phyloP scores from a whole-genome alignment of 2,888 invertebrate genomes.

The Halictus ligatus region DNA sequence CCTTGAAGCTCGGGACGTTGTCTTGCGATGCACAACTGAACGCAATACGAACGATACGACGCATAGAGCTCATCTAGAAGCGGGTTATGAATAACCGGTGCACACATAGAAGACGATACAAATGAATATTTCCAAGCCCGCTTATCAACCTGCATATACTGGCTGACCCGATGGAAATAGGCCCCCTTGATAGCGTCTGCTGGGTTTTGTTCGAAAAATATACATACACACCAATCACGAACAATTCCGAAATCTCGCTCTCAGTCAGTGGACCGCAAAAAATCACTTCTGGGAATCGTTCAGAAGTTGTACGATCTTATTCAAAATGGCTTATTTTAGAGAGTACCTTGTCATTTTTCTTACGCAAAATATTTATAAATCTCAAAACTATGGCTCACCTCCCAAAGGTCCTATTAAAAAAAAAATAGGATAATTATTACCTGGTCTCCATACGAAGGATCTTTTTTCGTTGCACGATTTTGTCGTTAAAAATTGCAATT shows the following conservation, averaged over 20 bases:
- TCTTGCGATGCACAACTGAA: slow-evolving; percentile 54
- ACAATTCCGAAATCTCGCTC: neutral
- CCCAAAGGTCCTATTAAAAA: too few relatives aligned
- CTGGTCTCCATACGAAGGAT: too few relatives aligned
- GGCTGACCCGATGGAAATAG: neutral
- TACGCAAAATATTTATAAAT: too few relatives aligned
- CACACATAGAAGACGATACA: slow-evolving; percentile 56
- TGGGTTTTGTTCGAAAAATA: neutral
- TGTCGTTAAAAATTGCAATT: too few relatives aligned
- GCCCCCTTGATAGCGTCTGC: neutral
- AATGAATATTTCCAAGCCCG: slow-evolving; percentile 65
- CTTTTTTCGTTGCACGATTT: too few relatives aligned
- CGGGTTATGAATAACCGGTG: slow-evolving; percentile 71
- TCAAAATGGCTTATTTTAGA: too few relatives aligned
- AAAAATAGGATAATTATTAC: too few relatives aligned
- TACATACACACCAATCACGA: neutral
- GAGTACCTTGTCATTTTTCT: too few relatives aligned
- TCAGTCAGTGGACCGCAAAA: too few relatives aligned
- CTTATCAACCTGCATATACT: neutral
- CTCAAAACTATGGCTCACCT: too few relatives aligned
- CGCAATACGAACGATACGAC: slow-evolving; percentile 40
- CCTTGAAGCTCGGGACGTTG: slow-evolving; percentile 53
- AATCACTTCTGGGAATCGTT: too few relatives aligned
- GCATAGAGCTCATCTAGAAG: slow-evolving; percentile 66
- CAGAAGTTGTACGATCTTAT: too few relatives aligned